Percentiles rank a stretch among this genome's conserved stretches.
phyloP scores from a whole-genome alignment of 2,888 invertebrate genomes.

The Abrostola tripartita region DNA sequence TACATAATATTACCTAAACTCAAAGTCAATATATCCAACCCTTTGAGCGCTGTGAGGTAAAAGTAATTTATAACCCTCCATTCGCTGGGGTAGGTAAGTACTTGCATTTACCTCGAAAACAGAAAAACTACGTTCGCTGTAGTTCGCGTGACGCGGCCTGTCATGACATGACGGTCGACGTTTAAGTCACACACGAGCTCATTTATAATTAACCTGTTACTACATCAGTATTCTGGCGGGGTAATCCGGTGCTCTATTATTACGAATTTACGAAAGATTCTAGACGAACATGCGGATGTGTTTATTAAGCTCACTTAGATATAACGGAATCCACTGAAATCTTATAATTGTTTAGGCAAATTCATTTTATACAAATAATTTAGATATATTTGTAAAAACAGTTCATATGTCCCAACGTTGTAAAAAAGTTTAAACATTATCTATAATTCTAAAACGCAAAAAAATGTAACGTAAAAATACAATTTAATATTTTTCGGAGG shows the following conservation, averaged over 20 bases:
- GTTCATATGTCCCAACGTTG: too few species aligned
- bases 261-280: conserved; percentile 33
- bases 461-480: too few species aligned
- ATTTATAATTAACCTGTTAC: conserved; percentile 60
- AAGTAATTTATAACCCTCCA: conserved; percentile 28
- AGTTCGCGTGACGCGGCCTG: conserved; percentile 42
- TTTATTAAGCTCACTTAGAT: not conserved
- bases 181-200: conserved; percentile 51
- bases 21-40: conserved; percentile 15
- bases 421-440: too few species aligned
- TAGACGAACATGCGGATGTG: conserved; percentile 20
- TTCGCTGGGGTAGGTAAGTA: conserved; percentile 9
- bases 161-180: conserved; percentile 51
- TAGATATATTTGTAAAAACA: not conserved
- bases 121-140: conserved; percentile 35
- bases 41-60: conserved; percentile 14
- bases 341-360: not conserved
- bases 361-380: not conserved
- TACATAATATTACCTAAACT: conserved; percentile 5
- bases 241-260: conserved; percentile 42
- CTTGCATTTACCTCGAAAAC: conserved; percentile 26
- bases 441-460: too few species aligned
- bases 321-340: not conserved
- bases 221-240: conserved; percentile 41
- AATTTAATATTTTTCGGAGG: too few species aligned